phyloP scores from a whole-genome alignment of 1,140 invertebrate species.

The Gryon sp. region DNA sequence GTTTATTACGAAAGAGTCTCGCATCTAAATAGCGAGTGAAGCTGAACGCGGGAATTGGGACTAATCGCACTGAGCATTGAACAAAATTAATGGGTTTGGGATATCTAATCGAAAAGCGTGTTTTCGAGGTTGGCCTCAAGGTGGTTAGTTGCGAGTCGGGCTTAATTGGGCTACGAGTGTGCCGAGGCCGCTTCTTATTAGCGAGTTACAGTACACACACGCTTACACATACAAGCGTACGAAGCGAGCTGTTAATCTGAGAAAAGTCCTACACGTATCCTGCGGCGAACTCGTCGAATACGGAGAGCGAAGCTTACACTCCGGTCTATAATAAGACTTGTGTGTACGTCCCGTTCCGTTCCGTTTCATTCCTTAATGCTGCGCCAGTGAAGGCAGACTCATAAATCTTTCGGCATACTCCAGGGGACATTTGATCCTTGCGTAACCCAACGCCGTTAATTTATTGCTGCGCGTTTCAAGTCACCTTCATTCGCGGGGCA shows the following conservation, averaged over 20 bases:
- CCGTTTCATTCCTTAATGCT: slow-evolving; percentile 77
- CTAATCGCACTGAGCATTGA: slow-evolving; percentile 41
- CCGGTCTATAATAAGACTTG: slow-evolving; percentile 78
- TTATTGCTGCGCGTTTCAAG: slow-evolving; percentile 80
- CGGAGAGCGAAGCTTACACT: slow-evolving; percentile 72
- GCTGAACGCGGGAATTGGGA: slow-evolving; percentile 29
- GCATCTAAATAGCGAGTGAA: slow-evolving; percentile 28
- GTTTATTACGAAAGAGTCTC: slow-evolving; percentile 44
- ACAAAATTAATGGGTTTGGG: slow-evolving; percentile 73
- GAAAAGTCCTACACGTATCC: slow-evolving; percentile 77
- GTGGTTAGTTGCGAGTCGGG: slow-evolving; percentile 69
- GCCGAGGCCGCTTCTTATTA: slow-evolving; percentile 74
- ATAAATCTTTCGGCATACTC: slow-evolving; percentile 80
- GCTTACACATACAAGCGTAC: slow-evolving; percentile 46
- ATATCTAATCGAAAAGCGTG: slow-evolving; percentile 75
- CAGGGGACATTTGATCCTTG: slow-evolving; percentile 81
- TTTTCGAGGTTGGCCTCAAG: slow-evolving; percentile 72
- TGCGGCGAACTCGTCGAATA: slow-evolving; percentile 72
- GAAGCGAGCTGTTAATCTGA: slow-evolving; percentile 76
- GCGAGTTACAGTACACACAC: slow-evolving; percentile 71
- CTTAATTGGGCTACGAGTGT: slow-evolving; percentile 73
- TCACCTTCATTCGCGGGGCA: slow-evolving; percentile 75
- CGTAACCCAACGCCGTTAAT: slow-evolving; percentile 81
- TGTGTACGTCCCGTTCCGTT: slow-evolving; percentile 75
- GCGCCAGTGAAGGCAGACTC: slow-evolving; percentile 78